phyloP scores from a whole-genome alignment of 1,140 invertebrate species.

The Drosophila arawakana region DNA sequence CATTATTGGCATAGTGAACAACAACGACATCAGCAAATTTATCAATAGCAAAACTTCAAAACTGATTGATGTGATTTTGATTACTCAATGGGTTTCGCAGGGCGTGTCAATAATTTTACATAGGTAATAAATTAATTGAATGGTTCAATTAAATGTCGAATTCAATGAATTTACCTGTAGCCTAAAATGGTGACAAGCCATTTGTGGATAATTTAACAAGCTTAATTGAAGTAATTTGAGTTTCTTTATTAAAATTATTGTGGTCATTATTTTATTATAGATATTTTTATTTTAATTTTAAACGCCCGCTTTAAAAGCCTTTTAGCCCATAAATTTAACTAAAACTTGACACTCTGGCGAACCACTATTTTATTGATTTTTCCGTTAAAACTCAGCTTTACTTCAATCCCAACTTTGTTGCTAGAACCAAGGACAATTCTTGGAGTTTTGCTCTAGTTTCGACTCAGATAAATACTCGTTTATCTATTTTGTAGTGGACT shows the following conservation, averaged over 20 bases:
- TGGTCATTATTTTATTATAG: too few relatives aligned
- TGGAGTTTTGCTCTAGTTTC: constrained; percentile 32
- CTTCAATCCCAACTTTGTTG: neutral
- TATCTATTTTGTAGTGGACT: constrained; percentile 5
- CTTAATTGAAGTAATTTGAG: neutral
- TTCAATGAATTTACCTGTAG: constrained; percentile 13
- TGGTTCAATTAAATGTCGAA: constrained; percentile 45
- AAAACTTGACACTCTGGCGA: neutral
- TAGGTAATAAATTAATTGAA: constrained; percentile 40
- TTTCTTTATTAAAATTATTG: too few relatives aligned
- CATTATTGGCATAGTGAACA: constrained; percentile 3
- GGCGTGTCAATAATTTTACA: constrained; percentile 8
- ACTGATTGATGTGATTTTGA: constrained; percentile 69
- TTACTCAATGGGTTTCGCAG: constrained; percentile 24
- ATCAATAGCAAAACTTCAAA: constrained; percentile 15
- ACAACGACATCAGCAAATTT: constrained; percentile 3
- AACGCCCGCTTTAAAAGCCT: too few relatives aligned
- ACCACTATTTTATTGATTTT: neutral
- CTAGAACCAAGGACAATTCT: constrained; percentile 48
- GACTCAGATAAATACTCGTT: constrained; percentile 44
- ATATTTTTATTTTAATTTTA: too few relatives aligned
- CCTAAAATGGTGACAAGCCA: neutral
- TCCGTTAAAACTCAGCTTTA: neutral
- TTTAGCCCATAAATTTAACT: neutral
- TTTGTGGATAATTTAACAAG: neutral